Base-by-base conservation (phyloP, 2,888 invertebrate species). In the Calliopum simillimum region DNA sequence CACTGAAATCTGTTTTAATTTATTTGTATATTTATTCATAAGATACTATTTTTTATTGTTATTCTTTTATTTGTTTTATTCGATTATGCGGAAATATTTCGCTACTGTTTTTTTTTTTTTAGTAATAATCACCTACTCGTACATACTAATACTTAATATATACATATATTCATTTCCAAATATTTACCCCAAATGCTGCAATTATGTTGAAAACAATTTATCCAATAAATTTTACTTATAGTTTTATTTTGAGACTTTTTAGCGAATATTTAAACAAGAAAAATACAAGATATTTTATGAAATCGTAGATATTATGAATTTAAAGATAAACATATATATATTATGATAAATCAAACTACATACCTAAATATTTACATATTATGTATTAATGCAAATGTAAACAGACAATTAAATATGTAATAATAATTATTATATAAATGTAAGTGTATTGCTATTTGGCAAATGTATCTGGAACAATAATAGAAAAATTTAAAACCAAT, bases 141-240 rank as follows among this genome's bases (percentile, higher is more conserved):
- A 47, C 14, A 62, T 47, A 47, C 11, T 13, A 43, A 59, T 44
- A 33, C 4, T 43, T 14, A 49, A 56, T 56, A 23, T 58, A 58
- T 25, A 11, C 44, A 59, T 59, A 43, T 4, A 47, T 62, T 14
- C 46, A 46, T 55, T 56, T 44, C 8, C 5, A 44, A 33, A 33
- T 53, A 58, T 56, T 25, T 64, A 25, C 25, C 58, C 19, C 67
- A 59, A 47, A 58, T 47, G 67, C 59, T 67, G 67, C 67, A 67
- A 67, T 67, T 58, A 25, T 67, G 58, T 67, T 67, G 47, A 67
- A 49, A 67, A 67, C 47, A 67, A 25, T 66, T 53, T 53, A 44
- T 23, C 33, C 8, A 8, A 33, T 33, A 33, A 33, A 33, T 33
- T 55, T n/a, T n/a, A n/a, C n/a, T n/a, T n/a, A n/a, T 65, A 64